Conservation (phyloP, 1,140 invertebrate genomes). For the Zaprionus ghesquierei region DNA sequence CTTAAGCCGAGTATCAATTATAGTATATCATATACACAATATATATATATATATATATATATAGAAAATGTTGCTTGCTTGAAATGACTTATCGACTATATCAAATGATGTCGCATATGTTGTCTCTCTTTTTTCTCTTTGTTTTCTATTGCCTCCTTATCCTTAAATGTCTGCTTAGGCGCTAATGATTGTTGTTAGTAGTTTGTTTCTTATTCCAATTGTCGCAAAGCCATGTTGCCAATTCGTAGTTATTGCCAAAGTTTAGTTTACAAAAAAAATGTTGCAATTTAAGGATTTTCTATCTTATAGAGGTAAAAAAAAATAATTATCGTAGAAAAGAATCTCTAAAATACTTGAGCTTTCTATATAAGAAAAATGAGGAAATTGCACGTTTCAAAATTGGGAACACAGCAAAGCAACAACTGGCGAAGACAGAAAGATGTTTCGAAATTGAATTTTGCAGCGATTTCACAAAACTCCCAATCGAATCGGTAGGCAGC, state of each 20-base stretch:
- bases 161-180: conserved; percentile 25
- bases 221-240: not conserved
- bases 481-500: not conserved
- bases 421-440: no score
- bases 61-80: not conserved
- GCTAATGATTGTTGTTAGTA: conserved; percentile 45
- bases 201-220: not conserved
- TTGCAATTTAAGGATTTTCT: not conserved
- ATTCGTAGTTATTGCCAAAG: not conserved
- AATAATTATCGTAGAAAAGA: not conserved
- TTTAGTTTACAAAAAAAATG: not conserved
- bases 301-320: not conserved
- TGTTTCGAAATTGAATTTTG: not conserved
- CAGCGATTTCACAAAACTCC: not conserved
- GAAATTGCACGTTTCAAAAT: not conserved
- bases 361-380: not conserved
- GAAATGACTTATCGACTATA: conserved; percentile 4
- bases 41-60: not conserved
- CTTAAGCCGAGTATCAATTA: conserved; percentile 13
- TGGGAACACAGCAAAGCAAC: conserved; percentile 8
- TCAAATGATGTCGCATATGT: no score
- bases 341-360: not conserved
- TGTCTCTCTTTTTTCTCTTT: not conserved
- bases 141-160: not conserved
- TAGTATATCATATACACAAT: conserved; percentile 1